Evolutionary conservation across 2,113 vertebrate species (phyloP), one percentile per base, ranked within the genome.

Genomic region (Setophaga kirtlandii): DNA sequence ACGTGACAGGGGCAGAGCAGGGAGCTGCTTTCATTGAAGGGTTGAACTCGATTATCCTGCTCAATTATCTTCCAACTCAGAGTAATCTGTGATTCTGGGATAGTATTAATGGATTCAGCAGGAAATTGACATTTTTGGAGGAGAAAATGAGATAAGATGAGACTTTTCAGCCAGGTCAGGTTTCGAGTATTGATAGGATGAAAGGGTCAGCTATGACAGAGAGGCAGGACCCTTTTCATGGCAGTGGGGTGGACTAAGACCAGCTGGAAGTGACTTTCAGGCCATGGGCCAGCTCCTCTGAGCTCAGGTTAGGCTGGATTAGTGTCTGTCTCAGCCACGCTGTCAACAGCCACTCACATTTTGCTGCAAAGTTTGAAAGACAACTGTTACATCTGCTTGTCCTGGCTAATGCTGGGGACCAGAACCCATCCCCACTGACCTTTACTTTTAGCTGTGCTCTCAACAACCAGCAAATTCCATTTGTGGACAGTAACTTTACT

Each of bases 311-410:
- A 27, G 35, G 33, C 53, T 87, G 58, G 9, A 7, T 76, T 59
- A 23, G 55, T 3, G 23, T 35, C 44, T 64, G 35, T 47, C 63
- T 10, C 81, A 68, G 31, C 11, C 33, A 2, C 58, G 47, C 60
- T 7, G 2, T 21, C 56, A 80, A 47, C 77, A 80, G 68, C 30
- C 0, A 0, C 58, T 69, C 35, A 42, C 27, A 16, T 17, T 65
- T 69, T n/a, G 13, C 35, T 44, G 41, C 3, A 30, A 60, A 50
- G 0, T 33, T 56, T 52, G 23, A 25, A 74, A n/a, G 41, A 14
- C 9, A 47, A 1, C 14, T 19, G 11, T 20, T 1, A 0, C 6
- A 12, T 33, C 21, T 81, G 28, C 25, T 89, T 41, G 17, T 23
- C n/a, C 46, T 27, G 39, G 31, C 37, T 74, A 6, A 6, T 3